Base-by-base conservation (phyloP, 2,113 vertebrate genomes). In the Geococcyx californianus region DNA sequence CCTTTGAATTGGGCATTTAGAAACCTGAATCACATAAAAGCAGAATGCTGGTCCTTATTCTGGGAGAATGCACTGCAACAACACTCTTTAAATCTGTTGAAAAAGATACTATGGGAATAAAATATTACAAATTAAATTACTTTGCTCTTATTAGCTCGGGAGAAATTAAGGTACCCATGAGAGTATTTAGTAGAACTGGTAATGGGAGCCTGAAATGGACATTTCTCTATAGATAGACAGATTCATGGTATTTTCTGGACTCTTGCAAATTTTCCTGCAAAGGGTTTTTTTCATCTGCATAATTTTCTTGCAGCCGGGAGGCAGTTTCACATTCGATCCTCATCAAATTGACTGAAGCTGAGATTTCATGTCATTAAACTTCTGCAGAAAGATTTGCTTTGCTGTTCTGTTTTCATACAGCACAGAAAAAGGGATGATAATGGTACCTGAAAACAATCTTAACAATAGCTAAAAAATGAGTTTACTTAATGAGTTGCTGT, bases 301-400 rank as follows among this genome's bases (percentile, higher is more conserved):
- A 90, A 84, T 81, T 89, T 66, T 34, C 75, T 79, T 84, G 54
- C 60, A 79, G 45, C 86, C 24, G 0, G 75, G 76, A 90, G 91
- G 90, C 72, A 91, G 49, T 88, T 92, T 90, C 89, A 84, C 75
- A 73, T 84, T 84, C 91, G 62, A 73, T 59, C 73, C 64, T 90
- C 40, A 33, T 87, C 91, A 93, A 78, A 80, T 38, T 81, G 83
- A 93, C 60, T 66, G 80, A 93, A 81, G 42, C 45, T 72, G 79
- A 84, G 67, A 83, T 77, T 89, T 64, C 72, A 8, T 38, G 45
- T 69, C 72, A 96, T 87, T 85, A 67, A 85, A 80, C 73, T 81
- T 86, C 26, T 17, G 16, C 21, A 83, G 45, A 79, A 86, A 87
- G 70, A 68, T n/a, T 63, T 82, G 82, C 60, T 83, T 77, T 47